These are phyloP conservation scores for Macrotrachela quadricornifera DNA, from an alignment of 1,140 invertebrate genomes.

Conservation along the genomic window DNA sequence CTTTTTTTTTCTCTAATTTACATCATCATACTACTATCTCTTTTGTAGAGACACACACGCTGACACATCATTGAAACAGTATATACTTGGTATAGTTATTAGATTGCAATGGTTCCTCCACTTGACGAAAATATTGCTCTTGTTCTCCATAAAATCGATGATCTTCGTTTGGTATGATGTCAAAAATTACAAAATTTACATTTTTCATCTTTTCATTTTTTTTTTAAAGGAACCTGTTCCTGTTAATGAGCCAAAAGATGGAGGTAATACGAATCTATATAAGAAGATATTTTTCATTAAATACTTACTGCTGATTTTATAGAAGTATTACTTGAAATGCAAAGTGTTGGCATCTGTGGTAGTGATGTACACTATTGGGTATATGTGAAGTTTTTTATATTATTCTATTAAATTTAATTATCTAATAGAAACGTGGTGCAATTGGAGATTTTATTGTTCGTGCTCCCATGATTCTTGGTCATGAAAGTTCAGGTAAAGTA, in stretches of 20 bases:
- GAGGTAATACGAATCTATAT: constrained; percentile 9
- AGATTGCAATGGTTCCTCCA: too few relatives aligned
- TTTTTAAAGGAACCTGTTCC: not conserved
- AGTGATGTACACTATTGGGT: constrained; percentile 79
- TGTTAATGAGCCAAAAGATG: not conserved
- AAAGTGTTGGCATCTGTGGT: constrained; percentile 78
- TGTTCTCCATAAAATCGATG: constrained; percentile 5
- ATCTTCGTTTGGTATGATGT: constrained; percentile 6
- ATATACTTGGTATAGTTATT: too few relatives aligned
- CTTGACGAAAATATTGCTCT: constrained; percentile 3
- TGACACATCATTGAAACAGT: too few relatives aligned
- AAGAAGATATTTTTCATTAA: not conserved
- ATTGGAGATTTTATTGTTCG: constrained; percentile 23
- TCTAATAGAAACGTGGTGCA: too few relatives aligned
- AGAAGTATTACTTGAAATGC: constrained; percentile 71
- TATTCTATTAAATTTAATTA: too few relatives aligned
- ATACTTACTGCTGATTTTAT: constrained; percentile 11
- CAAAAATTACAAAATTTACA: not conserved
- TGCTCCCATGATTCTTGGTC: constrained; percentile 24
- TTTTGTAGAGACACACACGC: too few relatives aligned
- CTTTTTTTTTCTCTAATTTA: too few relatives aligned
- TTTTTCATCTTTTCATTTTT: too few relatives aligned
- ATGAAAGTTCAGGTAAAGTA: constrained; percentile 24
- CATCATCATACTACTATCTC: too few relatives aligned
- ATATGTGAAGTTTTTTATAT: constrained; percentile 13